These are phyloP conservation scores for Pangasianodon hypophthalmus DNA, from an alignment of 2,113 vertebrate genomes.

Conservation along the genomic window DNA sequence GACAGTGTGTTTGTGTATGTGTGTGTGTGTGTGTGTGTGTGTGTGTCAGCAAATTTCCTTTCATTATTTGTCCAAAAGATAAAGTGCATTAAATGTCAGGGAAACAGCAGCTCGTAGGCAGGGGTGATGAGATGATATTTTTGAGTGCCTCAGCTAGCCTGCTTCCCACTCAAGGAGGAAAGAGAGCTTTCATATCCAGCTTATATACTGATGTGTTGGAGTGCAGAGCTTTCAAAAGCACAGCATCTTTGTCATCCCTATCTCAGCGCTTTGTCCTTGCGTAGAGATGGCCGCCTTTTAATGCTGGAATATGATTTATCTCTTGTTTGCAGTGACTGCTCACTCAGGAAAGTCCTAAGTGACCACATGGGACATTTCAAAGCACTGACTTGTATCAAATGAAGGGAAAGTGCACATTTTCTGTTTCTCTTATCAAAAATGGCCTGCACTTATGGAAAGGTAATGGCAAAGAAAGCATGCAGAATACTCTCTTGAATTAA, in stretches of 20 bases:
- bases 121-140: slow-evolving; percentile 29
- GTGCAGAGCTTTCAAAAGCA: slow-evolving; percentile 23
- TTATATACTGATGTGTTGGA: neutral
- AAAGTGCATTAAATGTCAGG: slow-evolving; percentile 42
- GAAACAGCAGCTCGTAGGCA: neutral
- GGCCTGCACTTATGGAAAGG: neutral
- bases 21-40: neutral
- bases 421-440: slow-evolving; percentile 13
- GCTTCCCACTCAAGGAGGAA: neutral
- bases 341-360: slow-evolving; percentile 31
- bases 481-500: neutral
- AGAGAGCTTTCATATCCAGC: slow-evolving; percentile 9
- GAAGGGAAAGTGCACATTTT: slow-evolving; percentile 29
- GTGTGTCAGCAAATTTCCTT: slow-evolving; percentile 26
- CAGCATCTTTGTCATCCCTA: slow-evolving; percentile 11
- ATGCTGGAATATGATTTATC: slow-evolving; percentile 19
- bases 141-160: slow-evolving; percentile 13
- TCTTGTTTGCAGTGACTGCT: slow-evolving; percentile 10
- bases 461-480: neutral
- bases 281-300: neutral
- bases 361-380: slow-evolving; percentile 25
- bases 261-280: slow-evolving; percentile 24
- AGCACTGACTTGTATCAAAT: neutral
- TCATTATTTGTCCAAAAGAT: slow-evolving; percentile 35
- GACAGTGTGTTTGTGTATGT: neutral